Base-by-base conservation (phyloP, 1,140 invertebrate genomes). In the Sitophilus oryzae region DNA sequence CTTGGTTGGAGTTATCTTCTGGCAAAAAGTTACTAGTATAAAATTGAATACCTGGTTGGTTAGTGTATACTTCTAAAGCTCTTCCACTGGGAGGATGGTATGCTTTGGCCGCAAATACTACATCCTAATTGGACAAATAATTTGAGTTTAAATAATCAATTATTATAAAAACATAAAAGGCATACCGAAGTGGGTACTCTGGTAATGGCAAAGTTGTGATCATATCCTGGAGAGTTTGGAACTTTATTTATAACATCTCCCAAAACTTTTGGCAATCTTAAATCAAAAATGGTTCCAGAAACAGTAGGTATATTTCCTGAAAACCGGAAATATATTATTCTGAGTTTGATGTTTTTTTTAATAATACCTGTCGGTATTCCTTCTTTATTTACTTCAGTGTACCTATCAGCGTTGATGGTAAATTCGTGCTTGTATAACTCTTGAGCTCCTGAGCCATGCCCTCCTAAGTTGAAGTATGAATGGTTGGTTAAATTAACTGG, bases 401-500 rank as follows among this genome's bases (percentile, higher is more conserved):
- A 91, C 18, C 73, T 73, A 74, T 91, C 83, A 20, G 89, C 85
- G 63, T 87, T 85, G 1, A 96, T 78, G 1, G 66, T 72, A 2
- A 94, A 73, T 15, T 75, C 64, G 68, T 96, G 93, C 38, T 89
- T 82, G 58, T 86, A 83, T 1, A 91, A 59, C 59, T 82, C 82
- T 19, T 53, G 38, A 34, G 68, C 60, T 38, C 69, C 71, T 63
- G 67, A 67, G 71, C 77, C 79, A 71, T 94, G 88, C 3, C 93
- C 93, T 51, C 84, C 89, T 23, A 98, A 73, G 74, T 98, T 98
- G 68, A 96, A 96, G 70, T 96, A 97, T 3, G 88, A 80, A 70
- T 98, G 94, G 72, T 95, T 96, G 0, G 92, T 91, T 35, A 97
- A 72, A 72, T 94, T 96, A 0, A 98, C 79, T 1, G 89, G 83